These are phyloP conservation scores for Onychomys leucogaster DNA, from an alignment of 2,797 vertebrate genomes.

Conservation along the genomic window DNA sequence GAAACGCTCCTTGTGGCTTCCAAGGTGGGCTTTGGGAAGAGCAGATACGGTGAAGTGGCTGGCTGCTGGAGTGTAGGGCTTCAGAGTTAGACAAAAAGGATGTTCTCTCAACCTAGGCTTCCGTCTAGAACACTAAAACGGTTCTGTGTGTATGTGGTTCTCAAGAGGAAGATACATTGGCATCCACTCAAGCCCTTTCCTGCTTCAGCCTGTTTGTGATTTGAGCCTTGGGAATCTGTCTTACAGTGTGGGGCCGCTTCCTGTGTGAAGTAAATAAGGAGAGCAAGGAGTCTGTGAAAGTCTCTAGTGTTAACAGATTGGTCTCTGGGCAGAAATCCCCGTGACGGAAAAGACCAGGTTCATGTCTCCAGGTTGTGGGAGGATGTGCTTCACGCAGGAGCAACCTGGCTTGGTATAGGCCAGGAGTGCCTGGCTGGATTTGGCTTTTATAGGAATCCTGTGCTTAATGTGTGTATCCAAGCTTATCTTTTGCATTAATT, in stretches of 20 bases:
- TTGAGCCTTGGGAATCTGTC: too few relatives aligned
- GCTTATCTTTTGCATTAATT: not conserved
- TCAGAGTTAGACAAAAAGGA: too few relatives aligned
- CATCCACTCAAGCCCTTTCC: not conserved
- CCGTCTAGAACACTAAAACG: not conserved
- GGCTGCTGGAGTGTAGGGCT: not conserved
- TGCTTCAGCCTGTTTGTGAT: not conserved
- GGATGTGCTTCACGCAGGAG: rapidly evolving
- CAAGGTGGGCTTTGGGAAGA: too few relatives aligned
- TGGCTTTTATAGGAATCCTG: rapidly evolving
- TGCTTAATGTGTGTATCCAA: rapidly evolving
- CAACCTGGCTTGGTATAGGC: rapidly evolving
- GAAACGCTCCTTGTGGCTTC: rapidly evolving
- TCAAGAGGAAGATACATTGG: not conserved
- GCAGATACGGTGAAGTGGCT: rapidly evolving
- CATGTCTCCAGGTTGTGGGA: rapidly evolving
- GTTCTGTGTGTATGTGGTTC: rapidly evolving
- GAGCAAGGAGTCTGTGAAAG: not conserved
- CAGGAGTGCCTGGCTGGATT: rapidly evolving
- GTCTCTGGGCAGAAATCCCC: not conserved
- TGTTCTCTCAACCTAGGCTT: not conserved
- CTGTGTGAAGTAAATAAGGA: rapidly evolving
- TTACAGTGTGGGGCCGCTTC: rapidly evolving
- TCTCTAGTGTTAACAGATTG: rapidly evolving
- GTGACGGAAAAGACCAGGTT: rapidly evolving